Base-by-base conservation (phyloP, 2,797 vertebrate species). In the Ateles fusciceps region DNA sequence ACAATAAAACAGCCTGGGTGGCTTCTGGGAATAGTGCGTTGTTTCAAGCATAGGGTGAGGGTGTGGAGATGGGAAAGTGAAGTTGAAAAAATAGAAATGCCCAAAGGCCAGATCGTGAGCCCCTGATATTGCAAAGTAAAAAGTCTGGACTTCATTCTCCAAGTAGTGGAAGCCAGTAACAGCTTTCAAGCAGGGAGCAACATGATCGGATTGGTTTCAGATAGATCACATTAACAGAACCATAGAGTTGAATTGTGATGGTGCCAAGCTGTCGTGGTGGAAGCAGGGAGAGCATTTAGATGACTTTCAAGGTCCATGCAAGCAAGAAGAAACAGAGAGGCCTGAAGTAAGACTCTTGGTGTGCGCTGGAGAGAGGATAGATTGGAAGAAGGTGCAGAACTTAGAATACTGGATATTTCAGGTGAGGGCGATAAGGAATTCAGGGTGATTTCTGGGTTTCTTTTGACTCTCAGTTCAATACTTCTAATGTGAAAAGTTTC, bases 401-500 rank as follows among this genome's bases (percentile, higher is more conserved):
- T 72, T 50, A 42, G 0, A 1, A 74, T 22, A 52, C 44, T 5
- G 12, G 21, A 7, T 46, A 15, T 50, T 80, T 72, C 4, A 7
- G 11, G 17, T 94, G n/a, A 78, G 28, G 15, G 3, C 76, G n/a
- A 39, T 7, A 12, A 21, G 21, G 13, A 7, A 59, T 11, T 39
- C 30, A 46, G 64, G 44, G 4, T 46, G 33, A 76, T 78, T 93
- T 81, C 48, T 52, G 22, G 7, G 12, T 80, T 93, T 85, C 89
- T 76, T 89, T 95, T 90, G 68, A 91, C 28, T 91, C 22, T 30
- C 44, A 55, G 7, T 83, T 74, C 71, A 92, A 42, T 64, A 64
- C 26, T 91, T 97, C 59, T 83, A 24, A 86, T 30, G 61, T 72
- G 14, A 26, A 83, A 96, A 81, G 19, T n/a, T 96, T 78, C 57